Conservation (phyloP, 1,140 invertebrate species). For the Hermetia illucens region DNA sequence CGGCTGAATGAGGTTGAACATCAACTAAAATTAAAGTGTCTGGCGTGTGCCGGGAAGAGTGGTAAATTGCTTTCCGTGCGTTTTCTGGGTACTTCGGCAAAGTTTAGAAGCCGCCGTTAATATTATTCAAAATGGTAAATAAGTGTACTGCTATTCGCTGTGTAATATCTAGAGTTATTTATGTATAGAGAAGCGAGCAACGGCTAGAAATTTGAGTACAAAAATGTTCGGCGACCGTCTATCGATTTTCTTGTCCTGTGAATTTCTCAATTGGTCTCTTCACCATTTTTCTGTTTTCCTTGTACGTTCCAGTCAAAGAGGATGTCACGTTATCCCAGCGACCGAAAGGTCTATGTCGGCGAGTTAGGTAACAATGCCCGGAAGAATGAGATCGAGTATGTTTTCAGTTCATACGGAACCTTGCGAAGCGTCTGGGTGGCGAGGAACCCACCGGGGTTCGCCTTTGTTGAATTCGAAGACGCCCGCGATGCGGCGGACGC, state of each 20-base stretch:
- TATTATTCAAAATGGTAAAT: too few species aligned
- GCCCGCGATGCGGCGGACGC: constrained; percentile 85
- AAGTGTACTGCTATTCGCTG: too few species aligned
- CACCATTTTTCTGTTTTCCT: neutral
- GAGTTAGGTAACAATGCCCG: constrained; percentile 81
- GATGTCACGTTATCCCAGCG: constrained; percentile 66
- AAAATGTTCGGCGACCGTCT: too few species aligned
- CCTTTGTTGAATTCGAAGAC: constrained; percentile 92
- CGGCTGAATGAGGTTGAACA: too few species aligned
- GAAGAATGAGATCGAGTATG: constrained; percentile 81
- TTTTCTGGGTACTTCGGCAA: too few species aligned
- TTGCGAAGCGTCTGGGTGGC: constrained; percentile 91
- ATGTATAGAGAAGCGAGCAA: too few species aligned
- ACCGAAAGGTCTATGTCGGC: constrained; percentile 94
- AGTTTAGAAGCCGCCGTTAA: too few species aligned
- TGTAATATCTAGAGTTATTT: too few species aligned
- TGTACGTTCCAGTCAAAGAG: constrained; percentile 11
- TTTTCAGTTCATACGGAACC: constrained; percentile 89
- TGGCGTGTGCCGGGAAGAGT: too few species aligned
- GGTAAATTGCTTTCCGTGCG: too few species aligned
- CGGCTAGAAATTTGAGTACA: too few species aligned
- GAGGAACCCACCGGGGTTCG: constrained; percentile 83
- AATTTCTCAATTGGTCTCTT: neutral
- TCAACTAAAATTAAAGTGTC: too few species aligned
- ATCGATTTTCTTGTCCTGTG: constrained; percentile 1